phyloP scores from a whole-genome alignment of 2,797 vertebrate genomes.

The Morelia viridis region DNA sequence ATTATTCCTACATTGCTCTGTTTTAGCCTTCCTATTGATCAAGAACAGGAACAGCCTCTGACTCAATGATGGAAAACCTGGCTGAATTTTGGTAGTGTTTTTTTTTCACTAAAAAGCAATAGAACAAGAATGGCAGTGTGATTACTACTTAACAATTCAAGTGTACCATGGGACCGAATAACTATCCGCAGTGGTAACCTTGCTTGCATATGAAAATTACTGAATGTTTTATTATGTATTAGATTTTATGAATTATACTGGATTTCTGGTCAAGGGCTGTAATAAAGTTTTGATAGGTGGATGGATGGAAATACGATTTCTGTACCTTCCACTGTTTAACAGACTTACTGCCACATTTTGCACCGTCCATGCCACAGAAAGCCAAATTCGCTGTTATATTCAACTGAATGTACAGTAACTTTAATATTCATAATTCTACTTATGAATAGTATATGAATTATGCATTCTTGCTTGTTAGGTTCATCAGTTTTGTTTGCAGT shows the following conservation, averaged over 20 bases:
- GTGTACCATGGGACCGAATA: neutral
- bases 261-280: neutral
- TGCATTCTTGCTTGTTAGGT: neutral
- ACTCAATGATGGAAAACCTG: neutral
- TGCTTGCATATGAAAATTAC: neutral
- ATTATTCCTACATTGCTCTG: neutral
- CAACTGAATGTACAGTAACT: neutral
- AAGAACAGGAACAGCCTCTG: neutral
- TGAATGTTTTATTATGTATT: neutral
- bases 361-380: neutral
- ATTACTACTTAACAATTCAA: neutral
- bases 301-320: neutral
- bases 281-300: neutral
- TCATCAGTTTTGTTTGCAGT: neutral
- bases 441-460: neutral
- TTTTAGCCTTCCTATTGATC: neutral
- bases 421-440: neutral
- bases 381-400: neutral
- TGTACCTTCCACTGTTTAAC: neutral
- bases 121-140: neutral
- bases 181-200: neutral
- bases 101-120: neutral
- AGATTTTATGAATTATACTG: neutral
- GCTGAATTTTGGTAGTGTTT: neutral
- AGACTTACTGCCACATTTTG: neutral